Conservation (phyloP, 2,113 vertebrate species). For the Nyctereutes procyonoides region DNA sequence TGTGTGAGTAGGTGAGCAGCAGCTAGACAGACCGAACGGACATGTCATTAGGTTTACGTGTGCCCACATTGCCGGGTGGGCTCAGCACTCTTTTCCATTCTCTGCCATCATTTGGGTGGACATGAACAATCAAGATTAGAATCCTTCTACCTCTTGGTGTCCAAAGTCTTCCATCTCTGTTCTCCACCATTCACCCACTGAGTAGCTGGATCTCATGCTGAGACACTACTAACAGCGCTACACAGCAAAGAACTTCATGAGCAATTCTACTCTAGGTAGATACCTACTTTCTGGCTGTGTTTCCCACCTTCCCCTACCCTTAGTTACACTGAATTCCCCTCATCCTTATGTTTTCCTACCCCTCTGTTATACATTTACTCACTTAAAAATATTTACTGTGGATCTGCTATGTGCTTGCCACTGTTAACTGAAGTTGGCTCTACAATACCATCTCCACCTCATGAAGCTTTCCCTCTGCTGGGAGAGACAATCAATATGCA, state of each 20-base stretch:
- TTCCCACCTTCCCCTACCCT: neutral
- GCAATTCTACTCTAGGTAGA: neutral
- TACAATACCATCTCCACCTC: neutral
- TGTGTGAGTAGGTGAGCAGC: neutral
- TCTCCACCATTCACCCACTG: neutral
- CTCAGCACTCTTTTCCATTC: neutral
- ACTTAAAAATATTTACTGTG: neutral
- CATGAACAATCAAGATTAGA: neutral
- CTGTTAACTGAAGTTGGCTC: neutral
- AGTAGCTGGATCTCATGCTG: neutral
- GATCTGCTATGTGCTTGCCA: neutral
- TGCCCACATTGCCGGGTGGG: neutral
- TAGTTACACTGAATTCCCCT: neutral
- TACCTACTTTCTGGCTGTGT: neutral
- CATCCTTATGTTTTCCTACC: neutral
- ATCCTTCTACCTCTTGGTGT: neutral
- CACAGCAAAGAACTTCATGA: neutral
- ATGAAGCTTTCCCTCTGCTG: neutral
- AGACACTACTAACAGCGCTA: neutral
- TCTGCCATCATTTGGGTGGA: neutral
- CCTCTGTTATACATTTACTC: neutral
- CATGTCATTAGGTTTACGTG: neutral
- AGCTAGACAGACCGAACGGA: neutral
- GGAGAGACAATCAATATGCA: neutral
- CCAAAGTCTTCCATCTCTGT: neutral